Conservation (phyloP, 2,113 vertebrate species). For the Lethenteron camtschaticum region DNA sequence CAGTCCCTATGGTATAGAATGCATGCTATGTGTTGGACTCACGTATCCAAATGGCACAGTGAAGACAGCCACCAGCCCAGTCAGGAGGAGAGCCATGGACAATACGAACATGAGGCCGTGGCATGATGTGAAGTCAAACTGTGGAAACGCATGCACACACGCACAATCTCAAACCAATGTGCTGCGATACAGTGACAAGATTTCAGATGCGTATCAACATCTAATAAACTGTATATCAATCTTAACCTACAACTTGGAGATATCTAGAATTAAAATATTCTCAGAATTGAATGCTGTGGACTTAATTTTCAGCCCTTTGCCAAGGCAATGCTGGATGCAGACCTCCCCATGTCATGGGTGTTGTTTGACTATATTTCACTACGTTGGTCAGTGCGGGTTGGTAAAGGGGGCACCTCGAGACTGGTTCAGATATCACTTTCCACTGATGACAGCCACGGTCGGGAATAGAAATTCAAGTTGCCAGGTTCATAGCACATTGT, state of each 20-base stretch:
- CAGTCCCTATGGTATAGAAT: too few species aligned
- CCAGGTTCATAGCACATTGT: too few species aligned
- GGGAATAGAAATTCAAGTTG: neutral
- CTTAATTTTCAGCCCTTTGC: too few species aligned
- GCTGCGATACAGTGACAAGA: neutral
- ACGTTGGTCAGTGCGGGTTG: too few species aligned
- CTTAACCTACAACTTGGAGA: neutral
- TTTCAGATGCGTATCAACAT: slow-evolving; percentile 1
- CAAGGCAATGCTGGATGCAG: too few species aligned
- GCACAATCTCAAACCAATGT: neutral
- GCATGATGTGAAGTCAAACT: slow-evolving; percentile 70
- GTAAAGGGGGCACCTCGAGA: neutral
- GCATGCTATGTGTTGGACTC: slow-evolving; percentile 17
- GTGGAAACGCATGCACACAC: slow-evolving; percentile 1
- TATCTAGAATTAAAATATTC: neutral
- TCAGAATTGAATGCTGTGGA: neutral
- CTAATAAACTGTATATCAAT: neutral
- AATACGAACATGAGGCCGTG: slow-evolving; percentile 47
- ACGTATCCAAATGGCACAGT: slow-evolving; percentile 54
- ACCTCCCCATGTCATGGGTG: too few species aligned
- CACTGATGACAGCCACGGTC: fast-evolving
- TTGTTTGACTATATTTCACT: too few species aligned
- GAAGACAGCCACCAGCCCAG: slow-evolving; percentile 40
- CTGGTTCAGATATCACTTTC: neutral
- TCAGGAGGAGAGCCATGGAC: slow-evolving; percentile 49